Evolutionary conservation across 2,113 vertebrate species (phyloP).

Genomic region (Ceyx margarethae): DNA sequence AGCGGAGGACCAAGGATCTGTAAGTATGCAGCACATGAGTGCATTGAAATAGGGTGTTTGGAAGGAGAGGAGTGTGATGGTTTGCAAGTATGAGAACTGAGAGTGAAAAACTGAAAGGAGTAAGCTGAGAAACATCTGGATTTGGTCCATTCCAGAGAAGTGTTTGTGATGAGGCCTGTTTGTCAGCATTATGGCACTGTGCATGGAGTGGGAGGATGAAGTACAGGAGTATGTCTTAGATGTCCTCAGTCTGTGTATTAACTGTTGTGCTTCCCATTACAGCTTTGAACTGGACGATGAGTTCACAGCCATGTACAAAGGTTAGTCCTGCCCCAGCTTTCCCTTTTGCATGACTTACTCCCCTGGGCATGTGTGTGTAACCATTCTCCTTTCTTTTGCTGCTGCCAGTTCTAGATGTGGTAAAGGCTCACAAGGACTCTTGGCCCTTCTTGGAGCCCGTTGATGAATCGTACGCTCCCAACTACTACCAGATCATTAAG

Average conservation of each 20-base stretch:
- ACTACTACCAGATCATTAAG: slow-evolving; percentile 96
- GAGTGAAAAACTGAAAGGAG: not conserved
- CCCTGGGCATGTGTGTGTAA: not conserved
- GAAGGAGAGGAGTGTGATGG: not conserved
- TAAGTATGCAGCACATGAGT: slow-evolving; percentile 67
- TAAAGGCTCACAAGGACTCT: slow-evolving; percentile 95
- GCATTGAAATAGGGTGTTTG: not conserved
- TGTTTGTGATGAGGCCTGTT: not conserved
- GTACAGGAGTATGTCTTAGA: rapidly evolving
- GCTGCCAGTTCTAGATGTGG: slow-evolving; percentile 85
- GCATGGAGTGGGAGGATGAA: not conserved
- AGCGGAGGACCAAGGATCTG: slow-evolving; percentile 86
- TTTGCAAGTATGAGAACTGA: not conserved
- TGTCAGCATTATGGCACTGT: not conserved
- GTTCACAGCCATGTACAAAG: slow-evolving; percentile 96
- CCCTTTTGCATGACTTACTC: not conserved
- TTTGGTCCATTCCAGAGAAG: not conserved
- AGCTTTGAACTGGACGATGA: slow-evolving; percentile 96
- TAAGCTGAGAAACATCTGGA: not conserved
- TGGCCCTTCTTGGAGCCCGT: slow-evolving; percentile 98
- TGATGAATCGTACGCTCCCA: slow-evolving; percentile 84
- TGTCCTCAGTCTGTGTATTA: not conserved
- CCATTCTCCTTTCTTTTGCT: not conserved
- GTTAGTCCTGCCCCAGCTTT: slow-evolving; percentile 69
- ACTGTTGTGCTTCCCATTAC: slow-evolving; percentile 34